These are phyloP conservation scores for Clarias fuscus DNA, from an alignment of 2,797 vertebrate genomes.

Conservation along the genomic window DNA sequence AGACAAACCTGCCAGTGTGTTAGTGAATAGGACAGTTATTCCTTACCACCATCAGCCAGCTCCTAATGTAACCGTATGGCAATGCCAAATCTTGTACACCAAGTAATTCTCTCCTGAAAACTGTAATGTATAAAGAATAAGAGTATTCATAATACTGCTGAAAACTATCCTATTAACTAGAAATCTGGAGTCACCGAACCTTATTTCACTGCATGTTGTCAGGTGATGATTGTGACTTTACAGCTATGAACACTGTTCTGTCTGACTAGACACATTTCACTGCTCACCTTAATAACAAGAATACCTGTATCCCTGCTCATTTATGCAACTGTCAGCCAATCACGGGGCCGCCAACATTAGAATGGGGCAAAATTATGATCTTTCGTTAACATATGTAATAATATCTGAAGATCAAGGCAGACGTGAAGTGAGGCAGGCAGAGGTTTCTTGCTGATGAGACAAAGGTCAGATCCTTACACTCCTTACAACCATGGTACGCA, in stretches of 20 bases:
- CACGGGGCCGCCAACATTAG: neutral
- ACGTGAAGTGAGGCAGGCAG: neutral
- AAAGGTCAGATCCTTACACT: neutral
- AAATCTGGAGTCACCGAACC: neutral
- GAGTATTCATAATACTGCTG: constrained; percentile 6
- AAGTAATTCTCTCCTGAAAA: constrained; percentile 23
- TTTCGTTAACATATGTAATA: neutral
- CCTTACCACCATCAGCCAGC: constrained; percentile 39
- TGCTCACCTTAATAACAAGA: neutral
- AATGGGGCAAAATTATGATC: neutral
- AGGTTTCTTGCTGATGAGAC: neutral
- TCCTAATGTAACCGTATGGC: constrained; percentile 39
- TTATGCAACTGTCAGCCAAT: neutral
- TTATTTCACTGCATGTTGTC: neutral
- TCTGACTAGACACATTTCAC: neutral
- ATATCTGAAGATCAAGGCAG: neutral
- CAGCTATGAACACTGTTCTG: neutral
- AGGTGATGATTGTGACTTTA: neutral
- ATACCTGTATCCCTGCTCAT: neutral
- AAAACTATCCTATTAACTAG: neutral
- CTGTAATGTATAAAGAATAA: constrained; percentile 11
- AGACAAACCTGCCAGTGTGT: constrained; percentile 39
- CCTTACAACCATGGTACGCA: neutral
- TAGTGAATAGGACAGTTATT: constrained; percentile 46
- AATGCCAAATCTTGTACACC: constrained; percentile 35